Evolutionary conservation across 2,888 invertebrate genomes (phyloP).

Genomic region (Sarcophaga caerulescens): DNA sequence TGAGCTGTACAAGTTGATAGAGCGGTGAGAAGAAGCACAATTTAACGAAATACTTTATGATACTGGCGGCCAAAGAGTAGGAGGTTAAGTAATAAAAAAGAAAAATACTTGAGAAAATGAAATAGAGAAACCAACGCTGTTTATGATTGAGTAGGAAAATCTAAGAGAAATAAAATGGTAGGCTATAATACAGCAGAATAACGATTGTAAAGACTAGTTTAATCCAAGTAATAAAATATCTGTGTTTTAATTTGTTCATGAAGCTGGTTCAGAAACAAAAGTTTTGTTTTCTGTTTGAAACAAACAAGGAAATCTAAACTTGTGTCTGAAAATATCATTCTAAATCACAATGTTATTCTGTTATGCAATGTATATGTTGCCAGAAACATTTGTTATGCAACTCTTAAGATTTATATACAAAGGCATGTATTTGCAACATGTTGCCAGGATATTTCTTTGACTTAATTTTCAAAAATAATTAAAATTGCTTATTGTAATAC

Average conservation of each 20-base stretch:
- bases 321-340: too few species aligned
- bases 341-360: too few species aligned
- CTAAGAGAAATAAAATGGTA: background rate
- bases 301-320: too few species aligned
- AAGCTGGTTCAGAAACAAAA: too few species aligned
- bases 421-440: background rate
- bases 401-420: background rate
- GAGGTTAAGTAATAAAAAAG: background rate
- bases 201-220: too few species aligned
- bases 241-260: too few species aligned
- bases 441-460: background rate
- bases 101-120: background rate
- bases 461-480: too few species aligned
- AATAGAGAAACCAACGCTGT: background rate
- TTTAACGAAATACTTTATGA: background rate
- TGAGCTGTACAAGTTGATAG: background rate
- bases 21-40: background rate
- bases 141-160: background rate
- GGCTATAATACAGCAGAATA: background rate
- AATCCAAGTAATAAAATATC: too few species aligned
- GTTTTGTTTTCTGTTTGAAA: too few species aligned
- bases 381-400: too few species aligned
- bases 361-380: too few species aligned
- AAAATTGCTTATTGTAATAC: too few species aligned
- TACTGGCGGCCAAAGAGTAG: background rate